phyloP scores from a whole-genome alignment of 2,888 invertebrate species.

The Lomographa bimaculata region DNA sequence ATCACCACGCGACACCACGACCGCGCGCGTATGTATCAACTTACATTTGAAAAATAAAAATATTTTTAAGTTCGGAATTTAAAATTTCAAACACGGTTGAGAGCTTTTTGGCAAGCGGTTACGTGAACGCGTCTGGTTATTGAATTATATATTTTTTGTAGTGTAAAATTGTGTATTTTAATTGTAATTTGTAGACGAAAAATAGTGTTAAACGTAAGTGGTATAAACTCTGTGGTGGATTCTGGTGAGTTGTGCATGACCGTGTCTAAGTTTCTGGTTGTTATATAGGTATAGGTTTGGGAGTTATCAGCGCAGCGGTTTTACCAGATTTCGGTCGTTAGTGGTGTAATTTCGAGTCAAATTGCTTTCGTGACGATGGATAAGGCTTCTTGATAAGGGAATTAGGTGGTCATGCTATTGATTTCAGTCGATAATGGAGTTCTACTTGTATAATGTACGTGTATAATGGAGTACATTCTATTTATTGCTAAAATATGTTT shows the following conservation, averaged over 20 bases:
- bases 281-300: conserved; percentile 1
- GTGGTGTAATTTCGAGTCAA: not conserved
- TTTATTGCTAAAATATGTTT: too few relatives aligned
- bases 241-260: conserved; percentile 19
- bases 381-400: conserved; percentile 11
- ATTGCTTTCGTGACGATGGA: conserved; percentile 9
- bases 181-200: too few relatives aligned
- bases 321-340: not conserved
- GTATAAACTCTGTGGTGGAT: conserved; percentile 2
- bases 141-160: too few relatives aligned
- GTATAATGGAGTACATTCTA: too few relatives aligned
- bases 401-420: conserved; percentile 5
- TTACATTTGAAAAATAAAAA: conserved; percentile 3
- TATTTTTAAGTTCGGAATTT: not conserved
- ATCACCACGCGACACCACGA: conserved; percentile 44
- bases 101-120: too few relatives aligned
- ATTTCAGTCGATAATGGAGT: too few relatives aligned
- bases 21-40: conserved; percentile 74
- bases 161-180: too few relatives aligned
- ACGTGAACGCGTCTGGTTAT: too few relatives aligned
- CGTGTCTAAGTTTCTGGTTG: not conserved
- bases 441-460: too few relatives aligned
- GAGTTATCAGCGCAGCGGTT: conserved; percentile 7
- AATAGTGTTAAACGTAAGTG: too few relatives aligned
- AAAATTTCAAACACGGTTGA: not conserved